Evolutionary conservation across 2,797 vertebrate species (phyloP).

Genomic region (Trematomus bernacchii): DNA sequence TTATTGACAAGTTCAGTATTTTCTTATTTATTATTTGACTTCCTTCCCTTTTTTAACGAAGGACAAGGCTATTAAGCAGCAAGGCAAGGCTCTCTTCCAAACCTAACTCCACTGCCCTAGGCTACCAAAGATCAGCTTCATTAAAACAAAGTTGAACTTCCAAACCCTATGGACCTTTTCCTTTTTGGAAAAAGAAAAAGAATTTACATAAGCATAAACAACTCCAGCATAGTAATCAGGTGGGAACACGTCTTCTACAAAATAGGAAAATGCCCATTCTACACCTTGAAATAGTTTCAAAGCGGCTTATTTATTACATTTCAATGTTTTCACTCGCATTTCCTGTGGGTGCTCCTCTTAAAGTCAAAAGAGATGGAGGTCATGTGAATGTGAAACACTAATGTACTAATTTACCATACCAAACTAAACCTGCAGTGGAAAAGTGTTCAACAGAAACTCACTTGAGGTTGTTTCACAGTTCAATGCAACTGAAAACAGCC

Average conservation of each 20-base stretch:
- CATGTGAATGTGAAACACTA: constrained; percentile 4
- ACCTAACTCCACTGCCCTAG: too few species aligned
- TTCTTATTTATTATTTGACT: too few species aligned
- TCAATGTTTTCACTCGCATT: not conserved
- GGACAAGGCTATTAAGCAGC: too few species aligned
- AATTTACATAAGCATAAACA: not conserved
- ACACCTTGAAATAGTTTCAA: too few species aligned
- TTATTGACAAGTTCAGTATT: too few species aligned
- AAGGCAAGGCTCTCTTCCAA: too few species aligned
- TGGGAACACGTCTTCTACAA: not conserved
- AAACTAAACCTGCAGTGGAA: too few species aligned
- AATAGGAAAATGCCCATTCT: not conserved
- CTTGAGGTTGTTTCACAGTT: not conserved
- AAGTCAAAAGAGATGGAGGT: constrained; percentile 11
- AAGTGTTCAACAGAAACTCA: not conserved
- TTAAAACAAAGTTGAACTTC: too few species aligned
- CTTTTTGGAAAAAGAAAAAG: not conserved
- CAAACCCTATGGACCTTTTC: too few species aligned
- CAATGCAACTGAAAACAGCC: not conserved
- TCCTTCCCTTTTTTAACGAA: too few species aligned
- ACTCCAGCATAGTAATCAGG: not conserved
- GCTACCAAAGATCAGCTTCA: too few species aligned
- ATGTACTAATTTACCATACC: not conserved
- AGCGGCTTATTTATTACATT: too few species aligned
- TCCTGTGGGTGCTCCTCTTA: not conserved